Percentiles rank a stretch among this genome's conserved stretches.
These are phyloP conservation scores for Aphis craccivora DNA, from an alignment of 1,140 invertebrate species.

Conservation along the genomic window DNA sequence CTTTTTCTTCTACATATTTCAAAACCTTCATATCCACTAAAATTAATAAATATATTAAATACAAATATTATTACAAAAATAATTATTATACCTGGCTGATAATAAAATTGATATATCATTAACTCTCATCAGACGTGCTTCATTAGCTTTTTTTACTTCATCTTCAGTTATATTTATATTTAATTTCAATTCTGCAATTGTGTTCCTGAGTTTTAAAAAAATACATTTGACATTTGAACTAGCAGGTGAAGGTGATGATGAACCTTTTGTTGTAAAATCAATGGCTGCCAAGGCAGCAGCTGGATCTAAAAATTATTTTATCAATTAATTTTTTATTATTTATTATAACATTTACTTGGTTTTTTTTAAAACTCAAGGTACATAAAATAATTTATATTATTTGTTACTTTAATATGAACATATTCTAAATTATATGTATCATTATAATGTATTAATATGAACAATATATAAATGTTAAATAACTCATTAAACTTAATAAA, in stretches of 20 bases:
- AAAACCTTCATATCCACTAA: background rate
- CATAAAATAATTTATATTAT: no score
- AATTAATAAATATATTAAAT: background rate
- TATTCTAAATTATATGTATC: no score
- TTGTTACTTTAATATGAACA: background rate
- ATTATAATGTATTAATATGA: background rate
- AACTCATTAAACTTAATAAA: background rate
- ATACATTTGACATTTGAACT: background rate
- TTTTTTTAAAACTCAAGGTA: no score
- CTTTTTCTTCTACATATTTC: background rate
- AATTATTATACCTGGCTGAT: background rate
- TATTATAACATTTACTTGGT: background rate
- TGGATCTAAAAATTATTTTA: background rate
- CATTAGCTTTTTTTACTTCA: background rate
- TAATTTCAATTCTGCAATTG: background rate
- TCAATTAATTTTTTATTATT: background rate
- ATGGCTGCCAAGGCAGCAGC: background rate
- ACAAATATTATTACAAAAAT: background rate
- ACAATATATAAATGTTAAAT: background rate
- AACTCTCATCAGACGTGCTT: background rate
- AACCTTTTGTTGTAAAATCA: background rate
- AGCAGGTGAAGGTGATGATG: no score
- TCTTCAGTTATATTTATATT: conserved; percentile 18
- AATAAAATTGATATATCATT: conserved; percentile 20
- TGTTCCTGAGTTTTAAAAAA: background rate